A percentile compares a stretch with the other conserved stretches of the same genome.
Evolutionary conservation across 2,113 vertebrate genomes (phyloP).

Genomic region (Trematomus loennbergii): DNA sequence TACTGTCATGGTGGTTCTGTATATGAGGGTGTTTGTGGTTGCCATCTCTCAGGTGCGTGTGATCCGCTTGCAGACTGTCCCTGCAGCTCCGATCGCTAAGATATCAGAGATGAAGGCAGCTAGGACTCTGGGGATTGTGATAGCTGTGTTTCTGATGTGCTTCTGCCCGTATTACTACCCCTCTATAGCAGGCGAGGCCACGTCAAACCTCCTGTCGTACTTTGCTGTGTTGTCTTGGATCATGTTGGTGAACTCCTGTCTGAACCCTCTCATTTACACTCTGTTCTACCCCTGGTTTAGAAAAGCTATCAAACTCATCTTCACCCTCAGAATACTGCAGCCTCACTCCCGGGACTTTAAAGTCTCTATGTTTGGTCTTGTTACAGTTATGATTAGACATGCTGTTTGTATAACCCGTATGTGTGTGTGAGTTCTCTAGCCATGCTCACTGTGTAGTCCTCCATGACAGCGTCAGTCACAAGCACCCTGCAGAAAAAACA

Average conservation of each 20-base stretch:
- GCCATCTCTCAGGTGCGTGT: conserved; percentile 59
- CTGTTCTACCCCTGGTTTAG: conserved; percentile 73
- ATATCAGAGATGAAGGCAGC: conserved; percentile 65
- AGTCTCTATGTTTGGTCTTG: not conserved
- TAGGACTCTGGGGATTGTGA: conserved; percentile 58
- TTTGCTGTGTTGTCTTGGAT: conserved; percentile 44
- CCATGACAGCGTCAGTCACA: not conserved
- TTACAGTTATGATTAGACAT: not conserved
- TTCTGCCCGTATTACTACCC: conserved; percentile 61
- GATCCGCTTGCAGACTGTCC: conserved; percentile 21
- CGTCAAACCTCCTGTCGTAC: conserved; percentile 1
- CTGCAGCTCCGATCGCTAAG: not conserved
- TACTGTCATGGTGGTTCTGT: conserved; percentile 61
- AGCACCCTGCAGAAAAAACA: not conserved
- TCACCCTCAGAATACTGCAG: conserved; percentile 61
- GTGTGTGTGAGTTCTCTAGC: not conserved
- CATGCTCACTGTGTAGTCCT: not conserved
- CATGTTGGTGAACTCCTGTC: conserved; percentile 47
- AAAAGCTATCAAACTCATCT: conserved; percentile 61
- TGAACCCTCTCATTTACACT: conserved; percentile 66
- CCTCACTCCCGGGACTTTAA: conserved; percentile 10
- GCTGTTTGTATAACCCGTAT: not conserved
- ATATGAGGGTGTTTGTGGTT: conserved; percentile 60
- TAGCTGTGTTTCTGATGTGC: conserved; percentile 54
- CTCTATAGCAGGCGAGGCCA: conserved; percentile 10